Base-by-base conservation (phyloP, 2,113 vertebrate genomes). In the Odocoileus hemionus region DNA sequence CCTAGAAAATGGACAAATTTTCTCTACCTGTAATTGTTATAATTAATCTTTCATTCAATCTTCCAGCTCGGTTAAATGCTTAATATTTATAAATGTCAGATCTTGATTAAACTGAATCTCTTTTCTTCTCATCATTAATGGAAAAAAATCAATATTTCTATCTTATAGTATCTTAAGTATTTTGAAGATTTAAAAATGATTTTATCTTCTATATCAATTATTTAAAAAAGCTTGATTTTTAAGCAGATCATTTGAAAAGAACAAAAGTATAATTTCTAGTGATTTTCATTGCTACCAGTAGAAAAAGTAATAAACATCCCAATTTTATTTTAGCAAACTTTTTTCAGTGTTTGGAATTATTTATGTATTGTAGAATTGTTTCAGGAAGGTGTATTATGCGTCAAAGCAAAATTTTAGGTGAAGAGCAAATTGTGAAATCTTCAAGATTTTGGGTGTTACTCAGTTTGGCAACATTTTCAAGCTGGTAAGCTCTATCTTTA, bases 261-360 rank as follows among this genome's bases (percentile, higher is more conserved):
- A 97, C 94, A 92, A 26, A 95, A 98, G 97, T 98, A 97, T 78
- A 98, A 95, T 98, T 97, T 97, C 87, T 89, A 97, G 94, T 98
- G 89, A 97, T 97, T 96, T 97, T 97, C 97, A 97, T 97, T 98
- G 96, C 98, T 98, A 95, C 85, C 97, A 97, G 94, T 98, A 98
- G 97, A 97, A 98, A 97, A 98, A 80, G 97, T 98, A 98, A 98
- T 99, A 98, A 99, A 98, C 97, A 98, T 97, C 97, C 97, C 96
- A 91, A 96, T 98, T 98, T 98, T 98, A 99, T 98, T 98, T 99
- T 98, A 98, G 95, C 98, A 98, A 96, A 98, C 54, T 92, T 97
- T 98, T 89, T 98, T 97, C 14, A 95, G 92, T 98, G 92, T 97
- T 98, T 95, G 92, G 11, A 80, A 39, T 94, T 89, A 54, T 90